phyloP scores from a whole-genome alignment of 2,113 vertebrate species.

The Pontoporia blainvillei region DNA sequence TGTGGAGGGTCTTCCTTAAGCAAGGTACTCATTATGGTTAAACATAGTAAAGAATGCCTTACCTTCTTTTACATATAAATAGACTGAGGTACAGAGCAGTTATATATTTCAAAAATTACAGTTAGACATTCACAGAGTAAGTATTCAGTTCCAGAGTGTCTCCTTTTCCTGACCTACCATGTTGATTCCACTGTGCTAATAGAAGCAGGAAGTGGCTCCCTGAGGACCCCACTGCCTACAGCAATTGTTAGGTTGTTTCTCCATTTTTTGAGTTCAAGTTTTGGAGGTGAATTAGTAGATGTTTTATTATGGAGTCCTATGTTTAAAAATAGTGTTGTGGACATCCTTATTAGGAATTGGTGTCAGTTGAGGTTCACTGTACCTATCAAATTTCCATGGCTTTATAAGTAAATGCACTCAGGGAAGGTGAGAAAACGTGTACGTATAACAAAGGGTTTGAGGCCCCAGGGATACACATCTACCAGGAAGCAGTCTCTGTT shows the following conservation, averaged over 20 bases:
- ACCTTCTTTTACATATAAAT: not conserved
- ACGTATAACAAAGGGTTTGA: not conserved
- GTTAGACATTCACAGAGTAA: not conserved
- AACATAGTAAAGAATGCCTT: not conserved
- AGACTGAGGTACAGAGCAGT: not conserved
- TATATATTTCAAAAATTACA: not conserved
- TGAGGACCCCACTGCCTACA: not conserved
- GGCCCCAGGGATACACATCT: too few species aligned
- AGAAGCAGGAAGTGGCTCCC: not conserved
- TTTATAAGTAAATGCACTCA: not conserved
- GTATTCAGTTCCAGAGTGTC: not conserved
- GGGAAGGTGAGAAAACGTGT: not conserved
- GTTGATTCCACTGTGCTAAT: not conserved
- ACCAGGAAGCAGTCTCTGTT: not conserved
- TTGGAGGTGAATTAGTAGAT: not conserved
- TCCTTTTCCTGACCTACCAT: not conserved
- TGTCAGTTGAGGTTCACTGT: not conserved
- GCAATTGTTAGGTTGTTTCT: not conserved
- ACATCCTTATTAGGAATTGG: not conserved
- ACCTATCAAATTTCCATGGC: not conserved
- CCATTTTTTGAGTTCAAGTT: not conserved
- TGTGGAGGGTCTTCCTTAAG: not conserved
- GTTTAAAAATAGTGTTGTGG: not conserved
- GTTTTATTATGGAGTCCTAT: not conserved
- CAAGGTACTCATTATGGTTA: not conserved